Evolutionary conservation across 2,888 invertebrate genomes (phyloP).

Genomic region (Monopis laevigella): DNA sequence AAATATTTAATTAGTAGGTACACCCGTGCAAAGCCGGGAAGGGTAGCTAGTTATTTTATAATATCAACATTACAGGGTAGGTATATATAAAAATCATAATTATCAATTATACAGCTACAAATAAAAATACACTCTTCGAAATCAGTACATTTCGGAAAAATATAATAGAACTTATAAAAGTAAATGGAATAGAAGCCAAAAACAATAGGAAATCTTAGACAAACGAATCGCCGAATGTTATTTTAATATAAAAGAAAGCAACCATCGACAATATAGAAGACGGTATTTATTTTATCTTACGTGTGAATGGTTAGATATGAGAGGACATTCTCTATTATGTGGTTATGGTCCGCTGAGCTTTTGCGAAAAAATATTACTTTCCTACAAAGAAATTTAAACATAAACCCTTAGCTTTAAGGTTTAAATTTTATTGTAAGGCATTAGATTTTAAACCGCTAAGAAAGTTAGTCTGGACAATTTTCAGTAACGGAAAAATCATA

Average conservation of each 20-base stretch:
- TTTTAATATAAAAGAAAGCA: conserved; percentile 33
- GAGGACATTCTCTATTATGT: conserved; percentile 11
- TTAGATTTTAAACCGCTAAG: neutral
- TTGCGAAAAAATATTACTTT: conserved; percentile 6
- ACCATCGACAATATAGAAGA: conserved; percentile 5
- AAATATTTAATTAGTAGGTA: too few relatives aligned
- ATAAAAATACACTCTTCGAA: too few relatives aligned
- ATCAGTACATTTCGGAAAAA: too few relatives aligned
- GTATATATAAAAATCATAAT: too few relatives aligned
- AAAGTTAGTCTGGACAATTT: conserved; percentile 3
- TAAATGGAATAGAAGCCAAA: conserved; percentile 52
- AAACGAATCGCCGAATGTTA: conserved; percentile 50
- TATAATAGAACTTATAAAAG: conserved; percentile 25
- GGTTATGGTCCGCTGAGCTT: conserved; percentile 10
- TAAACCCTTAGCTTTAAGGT: neutral
- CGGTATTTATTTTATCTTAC: conserved; percentile 42
- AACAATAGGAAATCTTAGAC: conserved; percentile 62
- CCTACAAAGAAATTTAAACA: neutral
- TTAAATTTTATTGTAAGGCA: neutral
- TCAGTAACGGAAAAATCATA: neutral
- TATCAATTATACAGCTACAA: too few relatives aligned
- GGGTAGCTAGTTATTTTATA: too few relatives aligned
- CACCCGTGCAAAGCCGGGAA: too few relatives aligned
- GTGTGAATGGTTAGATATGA: conserved; percentile 29
- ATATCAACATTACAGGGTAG: neutral